Evolutionary conservation across 2,888 invertebrate species (phyloP).

Genomic region (Leptinotarsa juncta): DNA sequence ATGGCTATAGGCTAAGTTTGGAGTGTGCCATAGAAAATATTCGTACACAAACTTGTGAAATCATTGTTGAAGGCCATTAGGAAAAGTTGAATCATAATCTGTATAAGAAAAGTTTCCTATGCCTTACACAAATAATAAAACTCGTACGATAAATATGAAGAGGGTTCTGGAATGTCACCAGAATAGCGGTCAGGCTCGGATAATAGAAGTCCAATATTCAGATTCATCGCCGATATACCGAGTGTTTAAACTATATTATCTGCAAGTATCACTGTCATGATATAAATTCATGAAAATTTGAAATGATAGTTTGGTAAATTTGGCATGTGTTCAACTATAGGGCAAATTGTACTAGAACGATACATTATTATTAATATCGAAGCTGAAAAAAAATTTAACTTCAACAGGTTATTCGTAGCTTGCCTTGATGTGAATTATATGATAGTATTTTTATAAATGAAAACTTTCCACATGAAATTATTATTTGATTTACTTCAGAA

Average conservation of each 20-base stretch:
- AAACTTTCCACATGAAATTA: no score
- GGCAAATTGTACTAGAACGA: no score
- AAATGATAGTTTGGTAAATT: no score
- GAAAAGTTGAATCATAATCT: conserved; percentile 50
- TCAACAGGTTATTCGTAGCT: no score
- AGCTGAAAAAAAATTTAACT: no score
- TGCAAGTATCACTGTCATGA: no score
- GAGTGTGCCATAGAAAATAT: conserved; percentile 46
- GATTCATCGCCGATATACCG: conserved; percentile 19
- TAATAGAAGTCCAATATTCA: conserved; percentile 42
- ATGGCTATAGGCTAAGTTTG: conserved; percentile 42
- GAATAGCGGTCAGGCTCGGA: conserved; percentile 42
- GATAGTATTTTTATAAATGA: no score
- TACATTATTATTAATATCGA: no score
- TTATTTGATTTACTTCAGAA: no score
- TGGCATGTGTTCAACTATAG: no score
- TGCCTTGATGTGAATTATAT: no score
- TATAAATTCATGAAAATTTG: no score
- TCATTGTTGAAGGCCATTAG: conserved; percentile 48
- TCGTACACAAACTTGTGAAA: conserved; percentile 48
- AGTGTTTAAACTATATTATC: neutral
- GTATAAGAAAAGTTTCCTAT: conserved; percentile 51
- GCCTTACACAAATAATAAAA: conserved; percentile 49
- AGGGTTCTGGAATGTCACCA: conserved; percentile 30
- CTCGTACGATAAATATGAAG: conserved; percentile 45